phyloP scores from a whole-genome alignment of 2,888 invertebrate genomes.

The Drosophila fungiperda region DNA sequence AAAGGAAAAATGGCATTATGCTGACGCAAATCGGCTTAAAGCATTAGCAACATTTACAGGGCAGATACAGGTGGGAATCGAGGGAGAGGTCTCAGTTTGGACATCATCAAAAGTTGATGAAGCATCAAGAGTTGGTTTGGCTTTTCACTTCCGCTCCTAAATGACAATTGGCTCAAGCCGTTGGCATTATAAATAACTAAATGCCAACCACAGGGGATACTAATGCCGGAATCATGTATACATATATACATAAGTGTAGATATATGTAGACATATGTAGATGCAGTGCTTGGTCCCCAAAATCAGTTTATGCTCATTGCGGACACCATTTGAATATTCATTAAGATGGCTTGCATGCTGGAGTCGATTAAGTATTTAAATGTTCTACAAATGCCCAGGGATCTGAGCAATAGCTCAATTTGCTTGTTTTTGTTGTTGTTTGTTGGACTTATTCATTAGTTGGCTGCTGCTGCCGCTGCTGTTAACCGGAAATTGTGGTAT shows the following conservation, averaged over 20 bases:
- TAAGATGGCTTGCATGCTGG: constrained; percentile 66
- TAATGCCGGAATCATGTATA: neutral
- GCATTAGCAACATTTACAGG: constrained; percentile 43
- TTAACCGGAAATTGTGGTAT: constrained; percentile 78
- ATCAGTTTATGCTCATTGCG: constrained; percentile 31
- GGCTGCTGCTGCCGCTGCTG: constrained; percentile 62
- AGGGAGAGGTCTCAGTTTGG: neutral
- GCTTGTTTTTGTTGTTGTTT: constrained; percentile 22
- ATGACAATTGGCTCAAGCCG: constrained; percentile 44
- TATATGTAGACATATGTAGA: constrained; percentile 1
- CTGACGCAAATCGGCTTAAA: constrained; percentile 71
- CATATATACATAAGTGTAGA: neutral
- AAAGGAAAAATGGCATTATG: constrained; percentile 51
- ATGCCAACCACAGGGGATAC: constrained; percentile 22
- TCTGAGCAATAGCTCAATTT: constrained; percentile 13
- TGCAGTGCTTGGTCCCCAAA: constrained; percentile 12
- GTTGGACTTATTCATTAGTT: constrained; percentile 72
- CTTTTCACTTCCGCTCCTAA: constrained; percentile 57
- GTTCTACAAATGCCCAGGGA: constrained; percentile 54
- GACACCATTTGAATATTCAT: constrained; percentile 66
- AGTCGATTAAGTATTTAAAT: constrained; percentile 71
- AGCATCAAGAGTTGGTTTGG: constrained; percentile 29
- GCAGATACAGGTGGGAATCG: neutral
- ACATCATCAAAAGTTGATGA: constrained; percentile 34
- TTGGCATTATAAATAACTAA: constrained; percentile 59